These are phyloP conservation scores for Huso huso DNA, from an alignment of 2,797 vertebrate species.

Conservation along the genomic window DNA sequence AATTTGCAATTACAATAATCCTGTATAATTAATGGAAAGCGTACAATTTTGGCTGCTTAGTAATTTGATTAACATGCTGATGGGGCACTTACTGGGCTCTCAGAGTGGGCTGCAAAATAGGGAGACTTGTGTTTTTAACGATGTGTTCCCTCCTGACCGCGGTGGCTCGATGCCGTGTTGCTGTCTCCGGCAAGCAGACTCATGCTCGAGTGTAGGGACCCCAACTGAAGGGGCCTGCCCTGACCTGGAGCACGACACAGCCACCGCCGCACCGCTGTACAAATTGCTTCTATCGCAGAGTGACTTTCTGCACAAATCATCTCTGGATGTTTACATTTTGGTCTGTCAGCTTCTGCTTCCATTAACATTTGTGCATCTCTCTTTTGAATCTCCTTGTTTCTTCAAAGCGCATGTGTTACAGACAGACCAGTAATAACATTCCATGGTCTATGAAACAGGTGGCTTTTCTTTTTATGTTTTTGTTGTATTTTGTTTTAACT, in stretches of 20 bases:
- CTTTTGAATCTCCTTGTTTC: not conserved
- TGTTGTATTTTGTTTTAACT: too few relatives aligned
- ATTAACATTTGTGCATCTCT: conserved; percentile 9
- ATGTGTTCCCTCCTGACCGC: not conserved
- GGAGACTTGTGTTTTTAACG: not conserved
- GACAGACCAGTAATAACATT: too few relatives aligned
- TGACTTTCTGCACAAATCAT: conserved; percentile 29
- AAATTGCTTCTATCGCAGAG: conserved; percentile 31
- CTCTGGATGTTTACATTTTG: conserved; percentile 13
- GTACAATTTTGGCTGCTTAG: conserved; percentile 83
- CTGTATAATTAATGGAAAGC: conserved; percentile 98
- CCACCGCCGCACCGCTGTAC: conserved; percentile 12
- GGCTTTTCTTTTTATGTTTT: too few relatives aligned
- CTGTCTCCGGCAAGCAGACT: not conserved
- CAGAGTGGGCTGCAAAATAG: conserved; percentile 30
- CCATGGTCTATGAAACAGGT: too few relatives aligned
- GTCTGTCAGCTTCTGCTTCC: conserved; percentile 5
- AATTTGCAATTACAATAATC: conserved; percentile 95
- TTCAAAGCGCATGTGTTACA: too few relatives aligned
- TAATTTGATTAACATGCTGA: conserved; percentile 96
- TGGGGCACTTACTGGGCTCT: conserved; percentile 76
- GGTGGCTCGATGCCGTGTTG: not conserved
- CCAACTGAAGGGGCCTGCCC: conserved; percentile 23
- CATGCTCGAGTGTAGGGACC: conserved; percentile 16
- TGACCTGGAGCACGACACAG: conserved; percentile 1